A percentile compares a stretch with the other conserved stretches of the same genome.
These are phyloP conservation scores for Macropus fuliginosus DNA, from an alignment of 2,797 vertebrate genomes.

Conservation along the genomic window DNA sequence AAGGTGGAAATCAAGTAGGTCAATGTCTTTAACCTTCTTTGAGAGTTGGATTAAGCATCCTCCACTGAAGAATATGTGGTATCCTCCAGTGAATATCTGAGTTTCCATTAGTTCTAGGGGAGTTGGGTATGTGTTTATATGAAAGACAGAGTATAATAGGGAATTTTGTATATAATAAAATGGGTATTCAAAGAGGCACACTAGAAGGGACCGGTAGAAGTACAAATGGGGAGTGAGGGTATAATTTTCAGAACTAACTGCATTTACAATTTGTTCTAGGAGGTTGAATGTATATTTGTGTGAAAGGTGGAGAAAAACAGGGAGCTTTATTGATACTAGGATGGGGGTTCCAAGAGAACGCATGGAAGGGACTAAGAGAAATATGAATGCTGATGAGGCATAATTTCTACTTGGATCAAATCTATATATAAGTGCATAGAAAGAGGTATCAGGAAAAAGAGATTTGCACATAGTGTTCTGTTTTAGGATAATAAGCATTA, in stretches of 20 bases:
- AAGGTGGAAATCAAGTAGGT: neutral
- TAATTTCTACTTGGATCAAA: neutral
- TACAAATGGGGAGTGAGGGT: neutral
- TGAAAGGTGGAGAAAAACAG: neutral
- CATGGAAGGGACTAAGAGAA: neutral
- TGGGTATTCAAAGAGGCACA: neutral
- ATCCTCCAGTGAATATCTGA: neutral
- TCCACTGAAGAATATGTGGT: neutral
- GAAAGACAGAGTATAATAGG: neutral
- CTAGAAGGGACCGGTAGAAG: neutral
- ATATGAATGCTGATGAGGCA: neutral
- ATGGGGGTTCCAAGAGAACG: neutral
- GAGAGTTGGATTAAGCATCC: neutral
- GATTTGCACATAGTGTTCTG: neutral
- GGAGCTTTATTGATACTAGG: neutral
- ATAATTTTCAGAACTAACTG: neutral
- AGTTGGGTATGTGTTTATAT: neutral
- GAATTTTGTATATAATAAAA: neutral
- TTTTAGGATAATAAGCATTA: neutral
- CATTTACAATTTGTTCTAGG: neutral
- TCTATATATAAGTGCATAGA: neutral
- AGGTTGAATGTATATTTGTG: neutral
- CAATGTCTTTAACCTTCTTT: neutral
- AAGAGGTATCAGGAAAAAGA: neutral
- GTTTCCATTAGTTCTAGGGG: neutral